Evolutionary conservation across 2,797 vertebrate species (phyloP).

Genomic region (Cetoscarus ocellatus): DNA sequence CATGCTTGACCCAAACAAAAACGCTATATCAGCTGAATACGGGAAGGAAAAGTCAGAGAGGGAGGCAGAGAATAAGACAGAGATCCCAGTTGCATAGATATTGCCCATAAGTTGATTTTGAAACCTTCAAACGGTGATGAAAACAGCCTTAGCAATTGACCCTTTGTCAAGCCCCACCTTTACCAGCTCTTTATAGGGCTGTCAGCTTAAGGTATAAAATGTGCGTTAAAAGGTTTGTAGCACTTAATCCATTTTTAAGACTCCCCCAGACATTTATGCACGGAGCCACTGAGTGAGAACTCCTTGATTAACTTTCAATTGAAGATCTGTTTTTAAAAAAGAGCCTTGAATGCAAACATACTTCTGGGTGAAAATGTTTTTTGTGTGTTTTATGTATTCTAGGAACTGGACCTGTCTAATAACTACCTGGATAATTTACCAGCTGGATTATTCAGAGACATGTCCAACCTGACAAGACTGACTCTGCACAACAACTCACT

Average conservation of each 20-base stretch:
- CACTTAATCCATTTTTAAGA: slow-evolving; percentile 11
- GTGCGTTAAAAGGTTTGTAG: slow-evolving; percentile 9
- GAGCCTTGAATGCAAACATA: neutral
- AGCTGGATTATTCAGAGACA: slow-evolving; percentile 89
- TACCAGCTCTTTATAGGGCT: neutral
- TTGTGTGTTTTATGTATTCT: slow-evolving; percentile 26
- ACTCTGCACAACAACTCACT: slow-evolving; percentile 97
- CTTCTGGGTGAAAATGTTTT: neutral
- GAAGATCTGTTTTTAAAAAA: slow-evolving; percentile 1
- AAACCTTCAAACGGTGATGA: too few species aligned
- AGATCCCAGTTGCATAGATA: too few species aligned
- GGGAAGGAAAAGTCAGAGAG: too few species aligned
- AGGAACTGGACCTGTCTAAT: slow-evolving; percentile 94
- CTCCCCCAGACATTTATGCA: neutral
- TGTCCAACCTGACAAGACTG: slow-evolving; percentile 92
- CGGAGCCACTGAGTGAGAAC: neutral
- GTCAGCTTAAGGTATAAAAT: slow-evolving; percentile 6
- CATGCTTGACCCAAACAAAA: too few species aligned
- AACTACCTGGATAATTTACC: slow-evolving; percentile 98
- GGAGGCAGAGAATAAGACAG: too few species aligned
- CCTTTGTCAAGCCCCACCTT: too few species aligned
- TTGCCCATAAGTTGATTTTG: too few species aligned
- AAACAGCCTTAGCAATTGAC: neutral
- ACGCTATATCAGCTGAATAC: too few species aligned
- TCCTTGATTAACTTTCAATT: neutral